A percentile compares a stretch with the other conserved stretches of the same genome.
phyloP scores from a whole-genome alignment of 2,113 vertebrate species.

The Eolophus roseicapilla region DNA sequence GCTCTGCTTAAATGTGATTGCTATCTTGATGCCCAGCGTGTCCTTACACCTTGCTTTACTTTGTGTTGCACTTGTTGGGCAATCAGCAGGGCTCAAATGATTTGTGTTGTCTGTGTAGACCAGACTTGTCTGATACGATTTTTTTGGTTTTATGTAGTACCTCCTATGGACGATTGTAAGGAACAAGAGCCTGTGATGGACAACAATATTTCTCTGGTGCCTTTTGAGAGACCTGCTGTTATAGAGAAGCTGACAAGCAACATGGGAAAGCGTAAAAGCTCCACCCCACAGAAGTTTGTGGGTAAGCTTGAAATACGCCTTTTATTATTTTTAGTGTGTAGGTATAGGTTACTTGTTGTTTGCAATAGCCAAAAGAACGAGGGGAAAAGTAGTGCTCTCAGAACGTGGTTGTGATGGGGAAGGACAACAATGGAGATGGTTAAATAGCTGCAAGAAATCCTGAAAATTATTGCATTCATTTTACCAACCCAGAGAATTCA shows the following conservation, averaged over 20 bases:
- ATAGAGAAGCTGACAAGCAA: slow-evolving; percentile 95
- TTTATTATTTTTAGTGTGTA: slow-evolving; percentile 17
- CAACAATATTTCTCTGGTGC: slow-evolving; percentile 83
- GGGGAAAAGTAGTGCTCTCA: background rate
- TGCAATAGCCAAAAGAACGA: background rate
- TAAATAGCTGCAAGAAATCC: background rate
- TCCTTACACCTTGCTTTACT: background rate
- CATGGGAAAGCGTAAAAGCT: slow-evolving; percentile 98
- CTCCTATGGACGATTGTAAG: slow-evolving; percentile 87
- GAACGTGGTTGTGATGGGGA: background rate
- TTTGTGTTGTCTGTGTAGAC: slow-evolving; percentile 32
- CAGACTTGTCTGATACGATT: slow-evolving; percentile 65
- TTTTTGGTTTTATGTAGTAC: slow-evolving; percentile 78
- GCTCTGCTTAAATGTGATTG: background rate
- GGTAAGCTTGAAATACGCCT: slow-evolving; percentile 81
- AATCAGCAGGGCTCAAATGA: background rate
- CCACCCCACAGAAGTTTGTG: slow-evolving; percentile 98
- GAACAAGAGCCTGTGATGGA: slow-evolving; percentile 89
- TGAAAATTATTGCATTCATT: background rate
- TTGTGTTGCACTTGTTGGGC: background rate
- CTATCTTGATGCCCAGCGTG: background rate
- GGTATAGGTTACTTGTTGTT: background rate
- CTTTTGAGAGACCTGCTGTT: slow-evolving; percentile 95
- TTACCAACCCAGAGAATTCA: background rate
- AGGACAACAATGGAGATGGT: background rate